These are phyloP conservation scores for Alethe castanea DNA, from an alignment of 2,113 vertebrate genomes.

Conservation along the genomic window DNA sequence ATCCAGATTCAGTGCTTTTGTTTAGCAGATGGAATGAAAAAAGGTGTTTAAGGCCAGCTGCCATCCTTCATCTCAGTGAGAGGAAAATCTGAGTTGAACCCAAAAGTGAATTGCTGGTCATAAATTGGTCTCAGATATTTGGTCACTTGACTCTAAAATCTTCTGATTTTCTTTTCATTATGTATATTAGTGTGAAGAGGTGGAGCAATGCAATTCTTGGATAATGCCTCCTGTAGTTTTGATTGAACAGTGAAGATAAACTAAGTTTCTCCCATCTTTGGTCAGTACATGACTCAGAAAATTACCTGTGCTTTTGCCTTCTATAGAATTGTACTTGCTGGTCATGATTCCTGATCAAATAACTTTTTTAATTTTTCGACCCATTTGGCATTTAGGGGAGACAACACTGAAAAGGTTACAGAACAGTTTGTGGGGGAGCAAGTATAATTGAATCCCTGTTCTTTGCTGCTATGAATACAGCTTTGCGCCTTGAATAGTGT, in stretches of 20 bases:
- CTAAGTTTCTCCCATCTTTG: not conserved
- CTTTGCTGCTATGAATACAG: not conserved
- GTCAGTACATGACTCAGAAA: not conserved
- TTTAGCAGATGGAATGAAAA: not conserved
- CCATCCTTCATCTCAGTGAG: not conserved
- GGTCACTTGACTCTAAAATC: not conserved
- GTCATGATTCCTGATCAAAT: not conserved
- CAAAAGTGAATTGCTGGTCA: not conserved
- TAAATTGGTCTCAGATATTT: not conserved
- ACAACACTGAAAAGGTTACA: not conserved
- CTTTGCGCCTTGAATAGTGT: not conserved
- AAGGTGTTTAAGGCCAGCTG: not conserved
- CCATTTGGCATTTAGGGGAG: not conserved
- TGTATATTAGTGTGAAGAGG: not conserved
- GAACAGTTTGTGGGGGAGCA: not conserved
- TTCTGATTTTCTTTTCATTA: not conserved
- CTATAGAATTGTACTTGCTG: not conserved
- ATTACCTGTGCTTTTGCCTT: not conserved
- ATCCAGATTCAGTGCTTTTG: not conserved
- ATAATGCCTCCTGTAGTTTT: not conserved
- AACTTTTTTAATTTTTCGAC: not conserved
- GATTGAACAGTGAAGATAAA: not conserved
- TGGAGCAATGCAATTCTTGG: not conserved
- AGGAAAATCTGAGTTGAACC: not conserved
- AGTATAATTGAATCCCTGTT: constrained; percentile 24